These are phyloP conservation scores for Upupa epops DNA, from an alignment of 2,113 vertebrate species.

Conservation along the genomic window DNA sequence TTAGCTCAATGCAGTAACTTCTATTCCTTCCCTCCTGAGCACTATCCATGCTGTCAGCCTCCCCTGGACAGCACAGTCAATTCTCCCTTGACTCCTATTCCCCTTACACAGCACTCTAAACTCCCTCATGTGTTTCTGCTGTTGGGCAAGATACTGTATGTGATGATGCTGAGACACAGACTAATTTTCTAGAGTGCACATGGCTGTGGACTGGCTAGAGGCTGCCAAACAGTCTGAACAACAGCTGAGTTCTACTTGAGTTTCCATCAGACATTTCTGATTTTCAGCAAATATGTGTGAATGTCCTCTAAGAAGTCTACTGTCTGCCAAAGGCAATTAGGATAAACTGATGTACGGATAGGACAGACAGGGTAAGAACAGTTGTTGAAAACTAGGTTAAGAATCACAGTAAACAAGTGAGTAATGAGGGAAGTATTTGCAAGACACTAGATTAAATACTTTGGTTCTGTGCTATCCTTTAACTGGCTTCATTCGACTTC, in stretches of 20 bases:
- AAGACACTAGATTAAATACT: background rate
- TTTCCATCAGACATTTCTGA: conserved; percentile 47
- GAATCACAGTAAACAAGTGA: conserved; percentile 57
- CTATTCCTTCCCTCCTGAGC: background rate
- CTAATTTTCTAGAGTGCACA: conserved; percentile 13
- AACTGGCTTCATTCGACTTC: background rate
- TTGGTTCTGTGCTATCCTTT: background rate
- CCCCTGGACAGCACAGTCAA: background rate
- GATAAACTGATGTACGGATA: conserved; percentile 43
- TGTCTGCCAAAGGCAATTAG: conserved; percentile 61
- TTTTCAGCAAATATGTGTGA: conserved; percentile 42
- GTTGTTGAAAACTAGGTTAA: conserved; percentile 47
- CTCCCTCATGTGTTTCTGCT: background rate
- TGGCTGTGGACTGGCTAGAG: background rate
- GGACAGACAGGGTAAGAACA: conserved; percentile 3
- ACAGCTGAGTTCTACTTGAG: conserved; percentile 1
- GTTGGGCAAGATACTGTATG: background rate
- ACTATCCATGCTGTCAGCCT: background rate
- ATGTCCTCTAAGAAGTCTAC: conserved; percentile 43
- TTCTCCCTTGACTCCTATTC: background rate
- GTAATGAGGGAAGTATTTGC: conserved; percentile 51
- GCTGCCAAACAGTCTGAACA: conserved; percentile 59
- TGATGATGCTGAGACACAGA: background rate
- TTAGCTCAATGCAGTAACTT: background rate
- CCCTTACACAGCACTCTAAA: background rate